phyloP scores from a whole-genome alignment of 2,113 vertebrate genomes.

The Brachypodius melanocephalos region DNA sequence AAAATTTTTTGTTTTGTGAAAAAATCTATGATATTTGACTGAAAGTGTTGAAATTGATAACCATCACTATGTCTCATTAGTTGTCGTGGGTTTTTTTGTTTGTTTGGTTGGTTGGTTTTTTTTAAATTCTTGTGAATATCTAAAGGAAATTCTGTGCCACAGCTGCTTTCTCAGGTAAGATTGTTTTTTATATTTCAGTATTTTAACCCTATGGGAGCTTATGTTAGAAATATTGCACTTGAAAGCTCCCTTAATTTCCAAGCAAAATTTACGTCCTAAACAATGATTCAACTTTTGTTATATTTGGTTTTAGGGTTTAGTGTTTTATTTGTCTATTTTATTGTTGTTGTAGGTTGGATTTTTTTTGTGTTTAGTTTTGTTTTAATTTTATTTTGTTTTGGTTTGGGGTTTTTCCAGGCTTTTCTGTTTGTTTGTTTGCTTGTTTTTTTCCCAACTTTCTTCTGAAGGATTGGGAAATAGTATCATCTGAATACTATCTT shows the following conservation, averaged over 20 bases:
- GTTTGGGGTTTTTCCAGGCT: not conserved
- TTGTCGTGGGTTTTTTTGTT: not conserved
- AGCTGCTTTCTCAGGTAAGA: not conserved
- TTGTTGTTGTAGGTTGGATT: not conserved
- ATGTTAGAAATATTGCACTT: not conserved
- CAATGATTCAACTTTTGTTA: not conserved
- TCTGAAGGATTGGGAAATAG: not conserved
- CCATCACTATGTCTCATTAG: not conserved
- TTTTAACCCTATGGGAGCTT: not conserved
- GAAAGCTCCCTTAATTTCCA: fast-evolving
- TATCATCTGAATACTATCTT: not conserved
- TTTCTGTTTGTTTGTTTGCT: not conserved
- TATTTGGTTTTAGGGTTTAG: not conserved
- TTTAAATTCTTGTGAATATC: not conserved
- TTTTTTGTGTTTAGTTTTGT: not conserved
- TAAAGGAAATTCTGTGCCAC: not conserved
- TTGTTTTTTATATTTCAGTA: not conserved
- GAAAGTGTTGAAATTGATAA: not conserved
- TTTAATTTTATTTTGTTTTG: too few relatives aligned
- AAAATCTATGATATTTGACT: not conserved
- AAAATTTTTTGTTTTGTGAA: not conserved
- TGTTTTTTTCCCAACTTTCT: not conserved
- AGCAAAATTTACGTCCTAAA: not conserved
- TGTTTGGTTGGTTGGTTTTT: too few relatives aligned
- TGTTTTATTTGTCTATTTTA: not conserved